These are phyloP conservation scores for Macrochelys suwanniensis DNA, from an alignment of 2,797 vertebrate genomes.

Conservation along the genomic window DNA sequence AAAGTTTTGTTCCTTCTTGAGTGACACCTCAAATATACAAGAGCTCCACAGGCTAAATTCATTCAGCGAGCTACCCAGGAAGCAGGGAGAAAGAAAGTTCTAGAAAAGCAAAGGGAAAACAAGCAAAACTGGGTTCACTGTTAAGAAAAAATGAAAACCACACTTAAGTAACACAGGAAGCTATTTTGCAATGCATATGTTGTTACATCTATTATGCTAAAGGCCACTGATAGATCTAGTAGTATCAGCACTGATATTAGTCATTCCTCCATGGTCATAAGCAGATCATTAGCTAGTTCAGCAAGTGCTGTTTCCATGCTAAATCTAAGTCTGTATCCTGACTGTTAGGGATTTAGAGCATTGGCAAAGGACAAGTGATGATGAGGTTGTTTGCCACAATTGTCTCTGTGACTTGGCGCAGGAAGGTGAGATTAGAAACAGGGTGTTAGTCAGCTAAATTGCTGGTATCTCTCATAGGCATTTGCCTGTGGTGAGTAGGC, in stretches of 20 bases:
- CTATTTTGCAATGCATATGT: fast-evolving
- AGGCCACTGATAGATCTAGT: not conserved
- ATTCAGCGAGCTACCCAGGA: not conserved
- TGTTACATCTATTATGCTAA: not conserved
- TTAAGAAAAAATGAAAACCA: conserved; percentile 5
- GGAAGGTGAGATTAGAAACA: conserved; percentile 62
- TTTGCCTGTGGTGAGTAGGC: not conserved
- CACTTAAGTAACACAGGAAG: not conserved
- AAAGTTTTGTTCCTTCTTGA: not conserved
- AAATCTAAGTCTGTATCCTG: not conserved
- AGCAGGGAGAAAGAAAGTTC: not conserved
- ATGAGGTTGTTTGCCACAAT: conserved; percentile 55
- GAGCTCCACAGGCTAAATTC: not conserved
- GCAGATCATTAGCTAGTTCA: not conserved
- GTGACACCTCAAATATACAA: not conserved
- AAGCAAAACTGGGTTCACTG: not conserved
- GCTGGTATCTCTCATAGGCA: conserved; percentile 23
- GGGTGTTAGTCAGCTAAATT: conserved; percentile 60
- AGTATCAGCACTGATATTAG: not conserved
- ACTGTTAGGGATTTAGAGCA: not conserved
- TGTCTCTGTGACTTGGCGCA: conserved; percentile 44
- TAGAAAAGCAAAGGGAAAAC: conserved; percentile 30
- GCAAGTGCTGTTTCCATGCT: not conserved
- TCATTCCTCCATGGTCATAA: not conserved
- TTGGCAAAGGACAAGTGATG: conserved; percentile 16